These are phyloP conservation scores for Oxyruncus cristatus DNA, from an alignment of 2,113 vertebrate genomes.

Conservation along the genomic window DNA sequence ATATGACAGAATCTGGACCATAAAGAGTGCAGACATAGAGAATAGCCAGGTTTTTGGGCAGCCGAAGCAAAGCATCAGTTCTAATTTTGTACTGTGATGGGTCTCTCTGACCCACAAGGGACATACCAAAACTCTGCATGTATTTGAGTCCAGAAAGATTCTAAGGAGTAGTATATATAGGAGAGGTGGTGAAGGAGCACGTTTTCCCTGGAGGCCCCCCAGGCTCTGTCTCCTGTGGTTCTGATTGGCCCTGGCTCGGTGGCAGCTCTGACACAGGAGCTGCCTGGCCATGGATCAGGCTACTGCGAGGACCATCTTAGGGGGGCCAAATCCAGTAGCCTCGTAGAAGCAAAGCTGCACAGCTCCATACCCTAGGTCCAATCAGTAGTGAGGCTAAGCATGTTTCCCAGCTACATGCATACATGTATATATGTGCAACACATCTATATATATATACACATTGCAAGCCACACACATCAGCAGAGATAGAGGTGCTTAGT, in stretches of 20 bases:
- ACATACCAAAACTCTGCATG: neutral
- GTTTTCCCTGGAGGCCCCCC: fast-evolving
- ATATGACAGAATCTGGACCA: neutral
- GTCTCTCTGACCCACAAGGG: neutral
- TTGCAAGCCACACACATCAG: neutral
- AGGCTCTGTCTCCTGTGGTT: neutral
- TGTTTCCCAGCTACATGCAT: neutral
- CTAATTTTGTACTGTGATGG: neutral
- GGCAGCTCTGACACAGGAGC: neutral
- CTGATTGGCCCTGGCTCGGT: neutral
- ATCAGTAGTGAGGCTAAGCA: neutral
- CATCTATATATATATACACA: fast-evolving
- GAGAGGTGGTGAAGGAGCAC: neutral
- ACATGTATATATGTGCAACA: neutral
- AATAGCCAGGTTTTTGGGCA: neutral
- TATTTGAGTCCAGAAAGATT: neutral
- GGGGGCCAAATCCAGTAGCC: neutral
- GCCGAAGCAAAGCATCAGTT: neutral
- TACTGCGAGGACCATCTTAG: neutral
- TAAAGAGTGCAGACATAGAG: neutral
- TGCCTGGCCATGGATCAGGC: fast-evolving
- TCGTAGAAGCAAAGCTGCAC: neutral
- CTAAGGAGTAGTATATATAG: neutral
- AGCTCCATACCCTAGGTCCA: neutral
- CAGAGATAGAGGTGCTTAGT: fast-evolving